Base-by-base conservation (phyloP, 2,888 invertebrate species). In the Artemia sinica region DNA sequence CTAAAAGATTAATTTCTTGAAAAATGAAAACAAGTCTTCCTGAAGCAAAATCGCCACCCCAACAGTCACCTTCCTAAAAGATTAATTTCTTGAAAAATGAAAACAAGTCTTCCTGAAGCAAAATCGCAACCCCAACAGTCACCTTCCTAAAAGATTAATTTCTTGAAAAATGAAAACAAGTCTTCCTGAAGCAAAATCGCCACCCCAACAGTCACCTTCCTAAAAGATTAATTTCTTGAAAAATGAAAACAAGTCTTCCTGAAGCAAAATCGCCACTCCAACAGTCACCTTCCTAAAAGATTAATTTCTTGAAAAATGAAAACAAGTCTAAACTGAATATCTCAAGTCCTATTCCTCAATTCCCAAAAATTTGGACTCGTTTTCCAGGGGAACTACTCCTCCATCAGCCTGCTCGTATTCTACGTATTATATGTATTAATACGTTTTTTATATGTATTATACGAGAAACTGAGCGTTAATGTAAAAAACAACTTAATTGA, bases 121-220 rank as follows among this genome's bases (percentile, higher is more conserved):
- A 82, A 79, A 1, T 79, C 78, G 49, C 83, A 78, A 0, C 89
- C 88, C 71, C 86, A 85, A 76, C 92, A 92, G 69, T 79, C 80
- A 69, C 91, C 91, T 81, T 92, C 90, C 84, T 86, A 77, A 12
- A 81, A 81, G 72, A 71, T 58, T 18, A 58, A 18, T 58, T 11
- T 41, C 41, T 41, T 41, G 41, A 41, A 41, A 41, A 41, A 41
- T 41, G 3, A 6, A n/a, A n/a, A n/a, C n/a, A n/a, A n/a, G n/a
- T 69, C 96, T 81, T 0, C 95, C 95, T 13, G 82, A 77, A 75
- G 82, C 86, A 69, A 82, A 79, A 1, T 79, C 78, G 49, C 83
- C 78, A 0, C 89, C 88, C 71, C 86, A 85, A 76, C 92, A 92
- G 69, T 79, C 80, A 69, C 91, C 91, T 81, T 92, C 90, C 84